These are phyloP conservation scores for Corbicula japonica DNA, from an alignment of 2,888 invertebrate species.

Conservation along the genomic window DNA sequence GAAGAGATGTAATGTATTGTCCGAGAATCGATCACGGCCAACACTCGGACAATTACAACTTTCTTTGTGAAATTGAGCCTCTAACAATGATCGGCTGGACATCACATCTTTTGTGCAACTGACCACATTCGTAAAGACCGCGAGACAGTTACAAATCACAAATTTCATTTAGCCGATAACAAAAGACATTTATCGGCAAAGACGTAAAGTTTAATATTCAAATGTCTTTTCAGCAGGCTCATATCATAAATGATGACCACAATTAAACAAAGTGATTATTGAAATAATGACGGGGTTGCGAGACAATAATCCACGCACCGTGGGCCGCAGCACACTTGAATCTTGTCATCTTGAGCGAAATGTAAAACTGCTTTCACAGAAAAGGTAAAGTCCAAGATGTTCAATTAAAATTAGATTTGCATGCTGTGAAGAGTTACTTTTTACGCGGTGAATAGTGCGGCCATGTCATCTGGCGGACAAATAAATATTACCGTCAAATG, in stretches of 20 bases:
- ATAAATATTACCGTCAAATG: conserved; percentile 66
- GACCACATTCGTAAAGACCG: conserved; percentile 61
- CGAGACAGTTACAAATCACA: conserved; percentile 66
- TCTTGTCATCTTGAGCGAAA: conserved; percentile 60
- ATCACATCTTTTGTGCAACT: conserved; percentile 69
- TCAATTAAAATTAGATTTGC: conserved; percentile 71
- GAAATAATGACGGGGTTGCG: conserved; percentile 60
- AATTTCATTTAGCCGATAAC: conserved; percentile 63
- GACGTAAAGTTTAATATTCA: conserved; percentile 72
- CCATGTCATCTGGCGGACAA: conserved; percentile 61
- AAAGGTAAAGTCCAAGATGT: conserved; percentile 70
- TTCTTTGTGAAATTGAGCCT: conserved; percentile 70
- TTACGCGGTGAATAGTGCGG: conserved; percentile 54
- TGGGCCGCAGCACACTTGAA: conserved; percentile 63
- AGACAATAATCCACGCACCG: conserved; percentile 64
- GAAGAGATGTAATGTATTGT: conserved; percentile 67
- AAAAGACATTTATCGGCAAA: conserved; percentile 68
- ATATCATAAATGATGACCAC: conserved; percentile 68
- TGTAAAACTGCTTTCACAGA: conserved; percentile 59
- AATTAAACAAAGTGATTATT: conserved; percentile 69
- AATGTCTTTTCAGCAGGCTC: conserved; percentile 64
- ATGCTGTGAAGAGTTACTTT: conserved; percentile 56
- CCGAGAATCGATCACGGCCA: conserved; percentile 50
- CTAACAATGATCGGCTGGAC: conserved; percentile 56
- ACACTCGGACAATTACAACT: conserved; percentile 66